Base-by-base conservation (phyloP, 2,888 invertebrate genomes). In the Chouioia cunea region DNA sequence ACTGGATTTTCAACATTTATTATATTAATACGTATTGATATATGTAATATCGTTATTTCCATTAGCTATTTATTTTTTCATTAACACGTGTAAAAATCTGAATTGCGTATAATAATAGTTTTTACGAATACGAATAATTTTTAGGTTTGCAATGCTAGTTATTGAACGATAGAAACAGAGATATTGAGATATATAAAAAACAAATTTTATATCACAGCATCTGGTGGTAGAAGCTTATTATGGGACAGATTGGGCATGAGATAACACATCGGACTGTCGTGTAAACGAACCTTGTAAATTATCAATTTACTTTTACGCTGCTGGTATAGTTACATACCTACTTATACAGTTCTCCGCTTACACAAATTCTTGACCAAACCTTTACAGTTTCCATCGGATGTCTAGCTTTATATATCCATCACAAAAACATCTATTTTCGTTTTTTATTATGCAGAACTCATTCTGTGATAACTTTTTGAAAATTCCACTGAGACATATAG, bases 191-290 rank as follows among this genome's bases (percentile, higher is more conserved):
- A 43, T n/a, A 22, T 46, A 36, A 54, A 62, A 54, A 47, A 44
- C 20, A 43, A 54, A 56, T n/a, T n/a, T n/a, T n/a, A 70, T 48
- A 44, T 56, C 46, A 44, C 69, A 48, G 57, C 67, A 52, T 73
- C 65, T 66, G 74, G n/a, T n/a, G n/a, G 36, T 36, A 36, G 36
- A 36, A 10, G 78, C 79, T 79, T 76, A 78, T 80, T 78, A 77
- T 59, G 82, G 82, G 83, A 83, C 82, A 83, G 82, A 83, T 79
- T 78, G 79, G 79, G 80, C 76, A 79, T 78, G 77, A 14, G 15
- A 48, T 66, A 62, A 70, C 62, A 62, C 12, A 36, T 36, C 36
- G 36, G 6, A 36, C 36, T 36, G 36, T 36, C 36, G 36, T 12
- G 36, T 12, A 36, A 27, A 36, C 36, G 36, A 36, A 36, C n/a